Evolutionary conservation across 2,888 invertebrate genomes (phyloP).

Genomic region (Metopia argyrocephala): DNA sequence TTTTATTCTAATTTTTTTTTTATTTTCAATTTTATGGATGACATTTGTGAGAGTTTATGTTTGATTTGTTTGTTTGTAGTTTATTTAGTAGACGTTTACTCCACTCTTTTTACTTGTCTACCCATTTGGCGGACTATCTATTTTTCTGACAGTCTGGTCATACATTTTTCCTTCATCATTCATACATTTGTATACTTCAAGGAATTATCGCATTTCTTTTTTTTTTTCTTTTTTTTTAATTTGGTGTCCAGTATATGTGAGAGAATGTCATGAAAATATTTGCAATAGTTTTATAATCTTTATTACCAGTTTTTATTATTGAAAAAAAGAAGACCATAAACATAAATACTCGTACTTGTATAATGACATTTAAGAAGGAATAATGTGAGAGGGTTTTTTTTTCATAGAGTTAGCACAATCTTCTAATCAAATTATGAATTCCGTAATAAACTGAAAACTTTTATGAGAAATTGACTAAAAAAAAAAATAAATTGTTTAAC

Average conservation of each 20-base stretch:
- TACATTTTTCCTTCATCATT: background rate
- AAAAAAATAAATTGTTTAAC: no score
- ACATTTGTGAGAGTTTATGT: conserved; percentile 63
- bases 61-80: conserved; percentile 62
- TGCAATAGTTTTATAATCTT: conserved; percentile 14
- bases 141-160: conserved; percentile 9
- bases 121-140: no score
- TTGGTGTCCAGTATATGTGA: conserved; percentile 55
- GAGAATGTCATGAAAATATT: conserved; percentile 47
- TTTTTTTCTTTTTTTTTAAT: conserved; percentile 49
- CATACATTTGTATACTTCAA: conserved; percentile 30
- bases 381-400: no score
- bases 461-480: no score
- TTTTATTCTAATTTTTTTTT: conserved; percentile 48
- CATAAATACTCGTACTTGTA: conserved; percentile 8
- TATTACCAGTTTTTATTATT: conserved; percentile 1
- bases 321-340: background rate
- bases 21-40: conserved; percentile 61
- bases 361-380: conserved; percentile 2
- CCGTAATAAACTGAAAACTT: no score
- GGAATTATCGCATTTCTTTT: conserved; percentile 61
- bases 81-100: conserved; percentile 37
- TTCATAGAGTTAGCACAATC: no score
- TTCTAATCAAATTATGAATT: no score
- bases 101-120: background rate